Evolutionary conservation across 2,888 invertebrate genomes (phyloP), one percentile per base, ranked within the genome.

Genomic region (Ennomos erosarius): DNA sequence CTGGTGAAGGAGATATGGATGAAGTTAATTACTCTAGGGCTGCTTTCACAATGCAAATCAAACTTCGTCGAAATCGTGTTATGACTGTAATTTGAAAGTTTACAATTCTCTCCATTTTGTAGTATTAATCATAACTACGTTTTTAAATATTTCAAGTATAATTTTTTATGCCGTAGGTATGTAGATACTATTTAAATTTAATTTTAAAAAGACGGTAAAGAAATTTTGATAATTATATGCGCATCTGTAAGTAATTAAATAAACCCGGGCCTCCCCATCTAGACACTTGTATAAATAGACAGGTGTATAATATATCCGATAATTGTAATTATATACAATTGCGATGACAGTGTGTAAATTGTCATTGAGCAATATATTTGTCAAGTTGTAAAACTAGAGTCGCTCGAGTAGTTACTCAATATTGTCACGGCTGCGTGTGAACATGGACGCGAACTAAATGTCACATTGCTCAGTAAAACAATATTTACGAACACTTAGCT

Each of bases 281-380:
- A 39, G 37, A 42, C 59, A 59, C 42, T 55, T 59, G 55, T 37
- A 42, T 47, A 59, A 59, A 59, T 49, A 58, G 48, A 59, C 54
- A 50, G 49, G 33, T 43, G 46, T 35, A 59, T 40, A 35, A 38
- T n/a, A n/a, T n/a, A n/a, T 16, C 16, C 16, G 10, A 50, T 59
- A 45, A 59, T 59, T 59, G 59, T 54, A 59, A 59, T 59, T 59
- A 46, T 49, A 59, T 54, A 59, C 59, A 59, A 52, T 55, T 59
- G 36, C 54, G 54, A 59, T 59, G 54, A 50, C 43, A 55, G 50
- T 62, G 45, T 49, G 52, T 58, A 58, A 55, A 55, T 12, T 54
- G 43, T 46, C 51, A 56, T 64, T 54, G 56, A 16, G 55, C 59
- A 64, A 64, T 55, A 64, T 55, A 33, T 61, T 56, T 56, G 54